phyloP scores from a whole-genome alignment of 2,888 invertebrate genomes.

The Caenorhabditis sp. region DNA sequence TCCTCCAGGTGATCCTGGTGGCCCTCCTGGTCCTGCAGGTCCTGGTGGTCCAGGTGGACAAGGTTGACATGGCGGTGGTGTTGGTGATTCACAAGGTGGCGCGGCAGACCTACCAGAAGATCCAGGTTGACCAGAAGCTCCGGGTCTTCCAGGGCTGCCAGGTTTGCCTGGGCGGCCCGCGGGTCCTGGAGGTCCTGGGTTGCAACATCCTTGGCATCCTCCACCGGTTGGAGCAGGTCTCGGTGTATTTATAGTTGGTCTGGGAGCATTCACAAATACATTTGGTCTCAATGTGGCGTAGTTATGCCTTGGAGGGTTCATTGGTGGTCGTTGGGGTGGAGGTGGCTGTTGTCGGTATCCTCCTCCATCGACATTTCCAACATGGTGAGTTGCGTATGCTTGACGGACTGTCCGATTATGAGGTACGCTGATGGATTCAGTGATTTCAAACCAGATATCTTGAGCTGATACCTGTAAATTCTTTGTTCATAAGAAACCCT shows the following conservation, averaged over 20 bases:
- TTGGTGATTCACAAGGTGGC: slow-evolving; percentile 38
- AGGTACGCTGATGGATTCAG: not conserved
- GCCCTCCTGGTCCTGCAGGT: slow-evolving; percentile 62
- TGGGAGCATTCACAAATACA: not conserved
- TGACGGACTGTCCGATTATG: slow-evolving; percentile 49
- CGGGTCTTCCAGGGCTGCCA: slow-evolving; percentile 60
- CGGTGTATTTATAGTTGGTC: not conserved
- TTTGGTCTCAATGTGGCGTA: not conserved
- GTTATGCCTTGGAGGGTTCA: not conserved
- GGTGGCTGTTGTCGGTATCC: too few relatives aligned
- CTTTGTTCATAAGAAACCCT: too few relatives aligned
- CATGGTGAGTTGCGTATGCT: slow-evolving; percentile 35
- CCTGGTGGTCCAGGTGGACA: slow-evolving; percentile 75
- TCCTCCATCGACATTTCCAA: too few relatives aligned
- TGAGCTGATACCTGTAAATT: slow-evolving; percentile 36
- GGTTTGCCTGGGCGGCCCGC: slow-evolving; percentile 43
- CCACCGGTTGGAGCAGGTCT: slow-evolving; percentile 3
- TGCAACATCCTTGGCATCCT: slow-evolving; percentile 54
- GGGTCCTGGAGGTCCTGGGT: slow-evolving; percentile 58
- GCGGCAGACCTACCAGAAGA: slow-evolving; percentile 21
- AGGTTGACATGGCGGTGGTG: slow-evolving; percentile 53
- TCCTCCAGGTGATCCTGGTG: slow-evolving; percentile 46
- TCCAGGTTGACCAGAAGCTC: slow-evolving; percentile 51
- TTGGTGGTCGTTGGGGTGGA: not conserved
- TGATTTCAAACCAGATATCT: slow-evolving; percentile 53